Evolutionary conservation across 2,888 invertebrate species (phyloP), one percentile per base, ranked within the genome.

Genomic region (Aphidius colemani): DNA sequence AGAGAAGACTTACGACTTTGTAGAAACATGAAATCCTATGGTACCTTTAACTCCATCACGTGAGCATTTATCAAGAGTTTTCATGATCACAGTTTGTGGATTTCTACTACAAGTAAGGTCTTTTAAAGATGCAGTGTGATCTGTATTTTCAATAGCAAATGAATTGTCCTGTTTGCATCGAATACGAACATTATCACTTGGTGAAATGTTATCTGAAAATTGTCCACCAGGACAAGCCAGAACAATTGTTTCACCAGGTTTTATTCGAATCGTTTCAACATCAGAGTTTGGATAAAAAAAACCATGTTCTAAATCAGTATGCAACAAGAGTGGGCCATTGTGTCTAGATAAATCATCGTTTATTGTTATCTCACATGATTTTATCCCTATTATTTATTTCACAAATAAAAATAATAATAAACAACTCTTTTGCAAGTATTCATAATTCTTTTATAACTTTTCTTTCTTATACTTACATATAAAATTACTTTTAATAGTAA

Each of bases 11-110:
- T 49, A 61, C 61, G 41, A 49, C 18, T 11, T 49, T 39, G 7
- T 51, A 8, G 5, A 7, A 1, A 86, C 81, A 40, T 77, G 73
- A 74, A 86, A 88, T 3, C 88, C 88, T 43, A 87, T 82, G 64
- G 86, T 83, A 40, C 85, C 84, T 7, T 78, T 57, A 55, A 84
- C 82, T 65, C 84, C 83, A 59, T 76, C 76, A 59, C 74, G 82
- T 30, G 30, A 30, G 70, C 88, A 88, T 53, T 79, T 80, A 63
- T 74, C 0, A 85, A 71, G 68, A 85, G 78, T 1, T 70, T 68
- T 1, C 80, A 80, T 71, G 86, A 86, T 7, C 81, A 80, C 13
- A 86, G 75, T 6, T 78, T 76, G 7, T 81, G 79, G 70, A 86
- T 86, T 1, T 72, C 73, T 48, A 68, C 66, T 50, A 65, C 67